A percentile compares a stretch with the other conserved stretches of the same genome.
Conservation (phyloP, 2,113 vertebrate species). For the Nycticebus coucang region DNA sequence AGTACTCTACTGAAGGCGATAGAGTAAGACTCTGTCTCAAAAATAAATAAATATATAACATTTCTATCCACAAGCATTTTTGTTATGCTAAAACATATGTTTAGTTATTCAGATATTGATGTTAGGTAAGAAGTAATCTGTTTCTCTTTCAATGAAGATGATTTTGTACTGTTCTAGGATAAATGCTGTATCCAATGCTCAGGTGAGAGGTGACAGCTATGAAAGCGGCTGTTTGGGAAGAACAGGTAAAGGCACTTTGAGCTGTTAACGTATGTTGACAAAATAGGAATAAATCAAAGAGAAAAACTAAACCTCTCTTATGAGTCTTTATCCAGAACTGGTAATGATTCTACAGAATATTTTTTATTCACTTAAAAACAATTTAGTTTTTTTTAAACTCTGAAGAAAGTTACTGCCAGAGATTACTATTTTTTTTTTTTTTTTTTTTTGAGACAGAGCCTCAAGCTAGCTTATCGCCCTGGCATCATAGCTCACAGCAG, state of each 20-base stretch:
- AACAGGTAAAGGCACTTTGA: slow-evolving; percentile 86
- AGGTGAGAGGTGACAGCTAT: slow-evolving; percentile 94
- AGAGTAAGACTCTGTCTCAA: no score
- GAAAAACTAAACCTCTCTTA: neutral
- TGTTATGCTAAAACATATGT: neutral
- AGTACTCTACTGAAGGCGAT: no score
- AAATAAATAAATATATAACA: neutral
- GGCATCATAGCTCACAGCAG: no score
- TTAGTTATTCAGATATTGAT: neutral
- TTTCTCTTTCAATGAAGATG: neutral
- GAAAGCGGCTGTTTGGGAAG: slow-evolving; percentile 93
- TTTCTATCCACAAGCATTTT: neutral
- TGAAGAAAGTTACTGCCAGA: neutral
- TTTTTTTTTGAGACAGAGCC: no score
- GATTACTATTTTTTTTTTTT: neutral
- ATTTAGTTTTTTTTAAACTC: neutral
- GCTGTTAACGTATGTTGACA: no score
- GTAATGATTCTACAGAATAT: neutral
- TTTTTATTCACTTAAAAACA: neutral
- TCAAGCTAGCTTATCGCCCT: no score
- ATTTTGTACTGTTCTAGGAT: slow-evolving; percentile 86
- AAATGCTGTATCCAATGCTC: slow-evolving; percentile 95
- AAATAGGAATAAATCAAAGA: neutral
- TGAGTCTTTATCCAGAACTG: neutral
- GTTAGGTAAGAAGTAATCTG: neutral